phyloP scores from a whole-genome alignment of 1,140 invertebrate species.

The Drosophila mauritiana region DNA sequence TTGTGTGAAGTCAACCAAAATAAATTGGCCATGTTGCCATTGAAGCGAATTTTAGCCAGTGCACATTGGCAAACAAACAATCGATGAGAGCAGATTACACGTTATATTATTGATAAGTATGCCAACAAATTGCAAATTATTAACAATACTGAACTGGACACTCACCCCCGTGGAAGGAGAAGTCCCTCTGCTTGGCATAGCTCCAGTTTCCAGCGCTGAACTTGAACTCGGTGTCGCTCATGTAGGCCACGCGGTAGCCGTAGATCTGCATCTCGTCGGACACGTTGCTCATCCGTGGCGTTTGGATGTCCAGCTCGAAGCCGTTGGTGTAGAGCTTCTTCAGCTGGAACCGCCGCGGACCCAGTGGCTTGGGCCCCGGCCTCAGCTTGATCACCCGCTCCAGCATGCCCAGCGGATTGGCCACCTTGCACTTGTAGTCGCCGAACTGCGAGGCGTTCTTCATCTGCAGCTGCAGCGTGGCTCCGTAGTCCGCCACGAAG shows the following conservation, averaged over 20 bases:
- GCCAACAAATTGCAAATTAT: too few species aligned
- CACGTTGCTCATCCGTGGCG: constrained; percentile 62
- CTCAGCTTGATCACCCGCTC: constrained; percentile 85
- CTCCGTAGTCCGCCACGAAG: constrained; percentile 84
- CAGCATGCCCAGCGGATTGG: constrained; percentile 86
- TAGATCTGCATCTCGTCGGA: constrained; percentile 80
- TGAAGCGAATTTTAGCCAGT: neutral
- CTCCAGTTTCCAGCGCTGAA: constrained; percentile 80
- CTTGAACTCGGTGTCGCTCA: constrained; percentile 75
- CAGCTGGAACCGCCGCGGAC: constrained; percentile 83
- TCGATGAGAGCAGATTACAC: too few species aligned
- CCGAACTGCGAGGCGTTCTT: constrained; percentile 85
- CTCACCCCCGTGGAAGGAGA: constrained; percentile 73
- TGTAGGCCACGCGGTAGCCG: constrained; percentile 79
- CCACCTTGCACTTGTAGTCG: constrained; percentile 86
- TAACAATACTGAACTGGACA: too few species aligned
- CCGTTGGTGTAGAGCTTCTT: constrained; percentile 73
- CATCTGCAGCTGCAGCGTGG: constrained; percentile 85
- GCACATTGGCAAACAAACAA: neutral
- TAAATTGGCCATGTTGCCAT: neutral
- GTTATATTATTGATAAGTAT: too few species aligned
- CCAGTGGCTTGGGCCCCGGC: constrained; percentile 85
- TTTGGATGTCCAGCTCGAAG: constrained; percentile 84
- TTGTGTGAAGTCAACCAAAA: neutral
- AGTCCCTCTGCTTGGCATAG: constrained; percentile 73